A percentile compares a stretch with the other conserved stretches of the same genome.
Conservation (phyloP, 1,140 invertebrate genomes). For the Drosophila takahashii region DNA sequence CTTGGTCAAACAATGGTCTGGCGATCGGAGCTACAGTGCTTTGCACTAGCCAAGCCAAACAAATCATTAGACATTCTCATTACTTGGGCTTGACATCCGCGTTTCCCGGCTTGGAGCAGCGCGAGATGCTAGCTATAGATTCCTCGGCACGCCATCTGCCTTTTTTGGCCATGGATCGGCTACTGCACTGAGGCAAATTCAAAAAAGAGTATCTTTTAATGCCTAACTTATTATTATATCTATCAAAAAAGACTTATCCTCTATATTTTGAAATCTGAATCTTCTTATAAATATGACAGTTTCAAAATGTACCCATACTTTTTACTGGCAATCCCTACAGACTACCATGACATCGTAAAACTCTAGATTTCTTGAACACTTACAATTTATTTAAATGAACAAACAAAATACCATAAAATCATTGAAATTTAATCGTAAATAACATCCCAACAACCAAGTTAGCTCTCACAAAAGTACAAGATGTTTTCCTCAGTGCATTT, state of each 20-base stretch:
- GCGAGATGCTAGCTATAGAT: conserved; percentile 62
- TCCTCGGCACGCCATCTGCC: conserved; percentile 51
- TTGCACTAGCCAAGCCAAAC: conserved; percentile 51
- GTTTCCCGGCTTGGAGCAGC: conserved; percentile 32
- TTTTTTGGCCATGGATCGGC: conserved; percentile 52
- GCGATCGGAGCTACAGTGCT: conserved; percentile 34
- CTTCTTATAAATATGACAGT: no score
- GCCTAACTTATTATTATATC: no score
- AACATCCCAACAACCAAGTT: background rate
- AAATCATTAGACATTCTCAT: conserved; percentile 62
- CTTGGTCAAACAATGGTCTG: conserved; percentile 47
- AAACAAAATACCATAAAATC: no score
- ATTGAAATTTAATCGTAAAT: background rate
- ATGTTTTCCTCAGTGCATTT: conserved; percentile 1
- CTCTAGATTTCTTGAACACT: no score
- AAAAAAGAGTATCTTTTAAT: no score
- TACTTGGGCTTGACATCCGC: conserved; percentile 43
- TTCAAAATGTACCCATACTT: no score
- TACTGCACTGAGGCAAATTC: conserved; percentile 8
- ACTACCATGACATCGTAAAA: no score
- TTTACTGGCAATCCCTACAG: no score
- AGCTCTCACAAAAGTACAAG: background rate
- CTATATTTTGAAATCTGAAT: no score
- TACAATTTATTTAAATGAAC: no score
- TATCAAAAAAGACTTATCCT: no score